Base-by-base conservation (phyloP, 1,140 invertebrate genomes). In the Drosophila arawakana region DNA sequence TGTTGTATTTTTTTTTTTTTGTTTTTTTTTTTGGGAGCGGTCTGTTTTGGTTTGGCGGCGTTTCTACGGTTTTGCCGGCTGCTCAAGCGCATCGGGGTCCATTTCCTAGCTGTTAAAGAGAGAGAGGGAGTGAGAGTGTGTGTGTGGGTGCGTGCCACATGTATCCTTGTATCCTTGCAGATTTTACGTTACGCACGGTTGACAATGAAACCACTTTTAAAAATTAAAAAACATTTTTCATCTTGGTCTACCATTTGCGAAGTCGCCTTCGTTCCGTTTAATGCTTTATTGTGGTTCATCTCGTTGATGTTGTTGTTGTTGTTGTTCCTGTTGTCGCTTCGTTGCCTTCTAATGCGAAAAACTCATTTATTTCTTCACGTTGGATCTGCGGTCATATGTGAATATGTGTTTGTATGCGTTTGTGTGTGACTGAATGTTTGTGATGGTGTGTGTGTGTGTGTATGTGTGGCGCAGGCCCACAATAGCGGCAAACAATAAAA, bases 161-260 rank as follows among this genome's bases (percentile, higher is more conserved):
- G 77, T 75, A 83, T 85, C 81, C 81, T 85, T 85, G 82, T 75
- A 83, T 85, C 81, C 81, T 85, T 85, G 82, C 74, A 74, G 81
- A 85, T 73, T 78, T 84, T 76, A 91, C 84, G 80, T 90, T 91
- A 91, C 90, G 90, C 90, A 90, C 85, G 90, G 80, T 78, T 91
- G 81, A 91, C 90, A 91, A 91, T 91, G 79, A 86, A 91, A 91
- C 90, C 90, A 91, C 90, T 91, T 91, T 90, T 77, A 91, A 91
- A 91, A 91, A 91, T 91, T 91, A 91, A 91, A 91, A 91, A 90
- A 88, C 85, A 91, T 91, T 91, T 91, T 91, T 91, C 81, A 91
- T 91, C 83, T 89, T 80, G 81, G 81, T 66, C 76, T 88, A 73
- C 76, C 82, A 82, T 82, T 86, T 82, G 67, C 78, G 78, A 76